Conservation (phyloP, 2,797 vertebrate genomes). For the Strix occidentalis region DNA sequence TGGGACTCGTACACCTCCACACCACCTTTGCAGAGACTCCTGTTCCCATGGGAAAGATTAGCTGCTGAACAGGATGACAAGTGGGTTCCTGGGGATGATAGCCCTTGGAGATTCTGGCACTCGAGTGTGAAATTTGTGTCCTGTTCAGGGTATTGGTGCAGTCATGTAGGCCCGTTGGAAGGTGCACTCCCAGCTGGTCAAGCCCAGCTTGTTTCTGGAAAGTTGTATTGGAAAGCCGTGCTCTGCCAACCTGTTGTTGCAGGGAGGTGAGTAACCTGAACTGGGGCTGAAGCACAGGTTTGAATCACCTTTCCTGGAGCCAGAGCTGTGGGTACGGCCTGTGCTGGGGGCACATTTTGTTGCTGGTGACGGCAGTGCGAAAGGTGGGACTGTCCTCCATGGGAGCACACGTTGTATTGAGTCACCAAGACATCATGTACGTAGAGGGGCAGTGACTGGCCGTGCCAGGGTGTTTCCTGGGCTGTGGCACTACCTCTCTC, state of each 20-base stretch:
- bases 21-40: neutral
- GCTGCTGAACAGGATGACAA: neutral
- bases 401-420: neutral
- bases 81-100: neutral
- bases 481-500: neutral
- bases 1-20: neutral
- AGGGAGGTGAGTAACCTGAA: neutral
- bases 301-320: constrained; percentile 21
- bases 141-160: neutral
- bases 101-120: neutral
- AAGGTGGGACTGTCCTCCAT: neutral
- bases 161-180: neutral
- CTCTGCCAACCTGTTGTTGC: neutral
- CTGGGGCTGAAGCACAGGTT: neutral
- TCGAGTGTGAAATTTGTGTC: neutral
- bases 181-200: neutral
- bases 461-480: neutral
- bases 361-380: neutral
- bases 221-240: neutral
- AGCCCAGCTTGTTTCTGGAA: constrained; percentile 10
- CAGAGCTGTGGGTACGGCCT: neutral
- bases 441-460: neutral
- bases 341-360: neutral
- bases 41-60: neutral
- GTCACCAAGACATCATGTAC: neutral